These are phyloP conservation scores for Folsomia manolachei DNA, from an alignment of 2,888 invertebrate species.

Conservation along the genomic window DNA sequence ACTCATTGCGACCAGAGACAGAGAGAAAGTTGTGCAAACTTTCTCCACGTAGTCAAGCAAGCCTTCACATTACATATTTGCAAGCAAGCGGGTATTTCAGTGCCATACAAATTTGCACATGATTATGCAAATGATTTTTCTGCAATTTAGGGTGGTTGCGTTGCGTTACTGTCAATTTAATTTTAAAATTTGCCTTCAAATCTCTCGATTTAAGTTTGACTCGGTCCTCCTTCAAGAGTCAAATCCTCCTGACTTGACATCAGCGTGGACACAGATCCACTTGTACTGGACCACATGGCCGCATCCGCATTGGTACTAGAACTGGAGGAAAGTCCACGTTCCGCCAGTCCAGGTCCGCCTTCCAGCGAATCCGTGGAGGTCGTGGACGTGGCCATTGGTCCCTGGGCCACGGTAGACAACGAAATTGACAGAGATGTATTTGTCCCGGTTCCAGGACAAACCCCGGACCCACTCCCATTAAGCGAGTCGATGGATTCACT, in stretches of 20 bases:
- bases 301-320: constrained; percentile 61
- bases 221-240: constrained; percentile 45
- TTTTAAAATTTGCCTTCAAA: neutral
- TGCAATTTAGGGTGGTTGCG: neutral
- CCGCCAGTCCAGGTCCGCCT: constrained; percentile 30
- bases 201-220: neutral
- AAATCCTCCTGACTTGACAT: constrained; percentile 63
- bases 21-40: too few relatives aligned
- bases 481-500: constrained; percentile 45
- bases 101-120: too few relatives aligned
- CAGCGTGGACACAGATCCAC: constrained; percentile 81
- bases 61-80: too few relatives aligned
- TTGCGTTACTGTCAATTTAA: neutral
- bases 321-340: constrained; percentile 34
- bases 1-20: too few relatives aligned
- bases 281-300: constrained; percentile 79
- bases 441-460: neutral
- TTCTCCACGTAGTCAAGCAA: too few relatives aligned
- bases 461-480: constrained; percentile 22
- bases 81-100: too few relatives aligned
- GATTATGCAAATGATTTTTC: too few relatives aligned
- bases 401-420: neutral
- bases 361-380: constrained; percentile 60
- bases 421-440: constrained; percentile 22
- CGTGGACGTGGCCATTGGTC: constrained; percentile 54